These are phyloP conservation scores for Platyrinchus mystaceus DNA, from an alignment of 2,797 vertebrate species.

Conservation along the genomic window DNA sequence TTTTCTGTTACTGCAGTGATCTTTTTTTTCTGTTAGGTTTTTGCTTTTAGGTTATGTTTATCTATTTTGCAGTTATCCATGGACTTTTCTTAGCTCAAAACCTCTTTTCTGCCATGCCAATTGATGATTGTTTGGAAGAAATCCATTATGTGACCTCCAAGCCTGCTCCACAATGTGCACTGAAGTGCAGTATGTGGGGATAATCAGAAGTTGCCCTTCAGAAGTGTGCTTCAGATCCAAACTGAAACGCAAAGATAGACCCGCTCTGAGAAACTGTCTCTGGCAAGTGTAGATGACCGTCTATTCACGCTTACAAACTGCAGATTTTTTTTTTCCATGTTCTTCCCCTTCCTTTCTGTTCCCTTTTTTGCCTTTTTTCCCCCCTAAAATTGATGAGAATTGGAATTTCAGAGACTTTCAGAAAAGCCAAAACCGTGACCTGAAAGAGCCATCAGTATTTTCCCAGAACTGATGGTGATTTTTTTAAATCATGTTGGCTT, in stretches of 20 bases:
- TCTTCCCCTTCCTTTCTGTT: rapidly evolving
- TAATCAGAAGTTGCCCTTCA: neutral
- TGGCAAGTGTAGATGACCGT: neutral
- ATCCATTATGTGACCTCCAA: neutral
- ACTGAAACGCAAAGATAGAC: neutral
- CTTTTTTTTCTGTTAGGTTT: neutral
- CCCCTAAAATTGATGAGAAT: neutral
- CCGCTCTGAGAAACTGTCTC: neutral
- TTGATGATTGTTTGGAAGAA: neutral
- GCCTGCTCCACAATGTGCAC: rapidly evolving
- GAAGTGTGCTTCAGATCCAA: neutral
- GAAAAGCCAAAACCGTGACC: neutral
- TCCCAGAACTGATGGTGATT: neutral
- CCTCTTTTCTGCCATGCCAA: neutral
- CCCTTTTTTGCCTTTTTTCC: neutral
- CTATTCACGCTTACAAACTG: neutral
- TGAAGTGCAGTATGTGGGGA: neutral
- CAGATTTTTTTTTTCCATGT: neutral
- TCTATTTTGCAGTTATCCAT: neutral
- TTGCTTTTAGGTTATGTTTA: neutral
- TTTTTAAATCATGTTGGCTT: neutral
- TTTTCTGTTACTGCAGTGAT: neutral
- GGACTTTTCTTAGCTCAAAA: neutral
- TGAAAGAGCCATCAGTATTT: neutral
- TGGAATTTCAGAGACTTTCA: neutral